Evolutionary conservation across 1,140 invertebrate species (phyloP), one percentile per base, ranked within the genome.

Genomic region (Phenacoccus solenopsis): DNA sequence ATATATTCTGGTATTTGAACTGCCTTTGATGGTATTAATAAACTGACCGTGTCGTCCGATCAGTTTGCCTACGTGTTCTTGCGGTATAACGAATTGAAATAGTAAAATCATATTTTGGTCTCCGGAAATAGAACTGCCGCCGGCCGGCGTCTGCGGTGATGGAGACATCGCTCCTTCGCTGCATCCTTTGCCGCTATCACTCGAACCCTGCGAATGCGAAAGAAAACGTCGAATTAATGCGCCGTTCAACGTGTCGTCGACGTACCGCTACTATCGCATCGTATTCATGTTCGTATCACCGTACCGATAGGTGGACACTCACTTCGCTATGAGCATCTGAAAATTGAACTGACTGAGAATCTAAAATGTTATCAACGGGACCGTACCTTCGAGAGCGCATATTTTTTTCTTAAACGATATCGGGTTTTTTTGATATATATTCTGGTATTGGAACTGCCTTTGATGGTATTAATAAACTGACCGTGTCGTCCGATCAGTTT

Each of bases 401-500:
- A 94, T 84, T 80, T 93, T 93, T 73, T 86, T 80, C 74, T 86
- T 85, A 10, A 83, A 79, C 56, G 85, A 85, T 16, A 79, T 82
- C 9, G 87, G 87, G 80, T 94, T 75, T 85, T 85, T 78, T 88
- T 89, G 7, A 97, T 84, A 67, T 85, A 79, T 56, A 97, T 87
- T 74, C 83, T 87, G 21, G 92, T 89, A 74, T 87, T 84, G 0
- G 91, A 88, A 74, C 87, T 86, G 1, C 83, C 78, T 77, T 91
- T 92, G 61, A 98, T 89, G 74, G 84, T 83, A 70, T 88, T 87
- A 16, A 97, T 86, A 79, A 88, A 89, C 16, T 81, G 80, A 21
- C 94, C 93, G 74, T 88, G 85, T 74, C 85, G 85, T 25, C 95
- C 94, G 77, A 97, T 96, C 68, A 98, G 81, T 35, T 87, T 84